A percentile compares a stretch with the other conserved stretches of the same genome.
phyloP scores from a whole-genome alignment of 2,113 vertebrate species.

The Dasyornis broadbenti region DNA sequence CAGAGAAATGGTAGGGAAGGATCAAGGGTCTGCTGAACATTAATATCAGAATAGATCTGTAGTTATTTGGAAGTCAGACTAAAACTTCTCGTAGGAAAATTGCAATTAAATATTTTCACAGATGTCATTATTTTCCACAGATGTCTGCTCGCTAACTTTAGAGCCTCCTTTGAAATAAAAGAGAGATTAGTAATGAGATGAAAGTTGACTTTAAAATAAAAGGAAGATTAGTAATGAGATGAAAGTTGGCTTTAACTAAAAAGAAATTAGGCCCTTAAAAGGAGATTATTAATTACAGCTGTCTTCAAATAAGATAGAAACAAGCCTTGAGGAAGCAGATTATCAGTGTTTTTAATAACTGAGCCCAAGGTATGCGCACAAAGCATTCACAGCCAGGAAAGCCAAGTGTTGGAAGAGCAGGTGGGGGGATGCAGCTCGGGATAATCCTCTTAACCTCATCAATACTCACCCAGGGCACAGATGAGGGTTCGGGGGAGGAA shows the following conservation, averaged over 20 bases:
- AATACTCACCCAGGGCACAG: neutral
- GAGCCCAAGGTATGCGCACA: conserved; percentile 1
- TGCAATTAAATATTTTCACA: neutral
- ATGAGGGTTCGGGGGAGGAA: neutral
- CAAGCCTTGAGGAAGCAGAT: conserved; percentile 35
- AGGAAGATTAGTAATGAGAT: conserved; percentile 48
- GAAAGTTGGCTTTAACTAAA: conserved; percentile 40
- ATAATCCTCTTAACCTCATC: conserved; percentile 59
- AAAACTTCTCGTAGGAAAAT: neutral
- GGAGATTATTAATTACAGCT: conserved; percentile 46
- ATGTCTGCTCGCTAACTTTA: conserved; percentile 5
- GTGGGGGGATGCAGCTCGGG: conserved; percentile 26
- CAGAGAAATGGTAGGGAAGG: neutral
- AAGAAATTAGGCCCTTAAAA: conserved; percentile 45
- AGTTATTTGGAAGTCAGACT: neutral
- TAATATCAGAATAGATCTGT: neutral
- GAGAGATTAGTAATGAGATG: conserved; percentile 50
- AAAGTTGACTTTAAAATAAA: conserved; percentile 57
- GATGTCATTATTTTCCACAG: neutral
- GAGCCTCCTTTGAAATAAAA: conserved; percentile 52
- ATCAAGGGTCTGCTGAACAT: neutral
- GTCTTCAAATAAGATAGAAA: conserved; percentile 51
- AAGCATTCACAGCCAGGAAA: neutral
- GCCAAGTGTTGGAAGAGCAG: conserved; percentile 21
- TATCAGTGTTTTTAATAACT: conserved; percentile 14